Percentiles rank a stretch among this genome's conserved stretches.
Evolutionary conservation across 2,113 vertebrate species (phyloP).

Genomic region (Leptosomus discolor): DNA sequence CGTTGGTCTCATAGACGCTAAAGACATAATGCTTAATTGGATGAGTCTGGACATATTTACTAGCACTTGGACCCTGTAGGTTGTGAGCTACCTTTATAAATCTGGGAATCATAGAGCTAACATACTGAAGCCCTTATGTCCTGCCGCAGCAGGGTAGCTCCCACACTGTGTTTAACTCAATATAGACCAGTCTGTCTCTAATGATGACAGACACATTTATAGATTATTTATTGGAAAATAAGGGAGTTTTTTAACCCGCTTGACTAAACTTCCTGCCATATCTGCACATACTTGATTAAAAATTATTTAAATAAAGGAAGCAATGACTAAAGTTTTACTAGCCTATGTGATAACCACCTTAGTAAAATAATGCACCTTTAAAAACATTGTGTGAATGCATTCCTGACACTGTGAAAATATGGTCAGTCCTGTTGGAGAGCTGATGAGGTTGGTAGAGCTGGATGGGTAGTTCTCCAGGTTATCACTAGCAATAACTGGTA

Average conservation of each 20-base stretch:
- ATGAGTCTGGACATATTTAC: background rate
- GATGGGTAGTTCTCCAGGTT: background rate
- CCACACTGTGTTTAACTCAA: background rate
- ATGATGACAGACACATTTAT: background rate
- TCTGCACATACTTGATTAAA: background rate
- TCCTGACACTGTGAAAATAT: background rate
- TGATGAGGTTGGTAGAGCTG: background rate
- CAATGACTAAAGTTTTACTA: background rate
- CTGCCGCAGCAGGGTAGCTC: background rate
- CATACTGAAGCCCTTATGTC: background rate
- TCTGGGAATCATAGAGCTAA: background rate
- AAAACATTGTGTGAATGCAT: background rate
- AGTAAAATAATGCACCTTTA: background rate
- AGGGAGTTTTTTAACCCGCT: background rate
- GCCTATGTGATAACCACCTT: background rate
- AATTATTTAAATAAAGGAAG: background rate
- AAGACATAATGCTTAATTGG: background rate
- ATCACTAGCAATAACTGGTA: background rate
- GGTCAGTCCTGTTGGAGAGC: fast-evolving
- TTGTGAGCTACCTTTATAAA: background rate
- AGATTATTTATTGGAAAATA: background rate
- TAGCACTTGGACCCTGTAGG: background rate
- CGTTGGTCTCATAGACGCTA: background rate
- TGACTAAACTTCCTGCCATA: background rate
- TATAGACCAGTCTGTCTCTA: background rate